Conservation (phyloP, 2,113 vertebrate genomes). For the Atherinomorus stipes region DNA sequence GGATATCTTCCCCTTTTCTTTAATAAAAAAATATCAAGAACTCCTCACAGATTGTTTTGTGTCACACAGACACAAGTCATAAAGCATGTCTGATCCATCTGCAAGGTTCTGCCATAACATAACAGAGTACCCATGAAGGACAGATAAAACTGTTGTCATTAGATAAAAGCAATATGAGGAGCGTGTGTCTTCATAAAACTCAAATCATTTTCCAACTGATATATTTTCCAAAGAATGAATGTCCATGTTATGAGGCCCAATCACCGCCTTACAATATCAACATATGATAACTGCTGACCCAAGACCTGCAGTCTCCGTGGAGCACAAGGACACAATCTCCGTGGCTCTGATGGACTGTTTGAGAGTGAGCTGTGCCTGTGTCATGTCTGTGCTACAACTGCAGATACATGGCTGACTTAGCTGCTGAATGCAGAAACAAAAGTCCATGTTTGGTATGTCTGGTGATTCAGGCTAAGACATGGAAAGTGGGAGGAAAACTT, state of each 20-base stretch:
- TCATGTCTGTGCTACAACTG: conserved; percentile 13
- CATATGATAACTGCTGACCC: neutral
- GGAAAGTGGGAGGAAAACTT: conserved; percentile 19
- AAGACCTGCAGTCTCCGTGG: too few relatives aligned
- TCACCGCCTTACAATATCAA: neutral
- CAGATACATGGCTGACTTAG: conserved; percentile 32
- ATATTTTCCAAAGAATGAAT: too few relatives aligned
- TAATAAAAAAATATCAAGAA: too few relatives aligned
- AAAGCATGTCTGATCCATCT: too few relatives aligned
- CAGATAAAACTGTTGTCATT: neutral
- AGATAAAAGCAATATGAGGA: too few relatives aligned
- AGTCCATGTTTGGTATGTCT: conserved; percentile 73
- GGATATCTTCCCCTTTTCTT: too few relatives aligned
- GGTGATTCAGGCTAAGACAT: conserved; percentile 21
- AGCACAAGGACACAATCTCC: neutral
- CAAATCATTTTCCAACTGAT: too few relatives aligned
- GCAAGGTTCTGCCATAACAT: too few relatives aligned
- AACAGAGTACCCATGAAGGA: neutral
- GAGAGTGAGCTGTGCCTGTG: neutral
- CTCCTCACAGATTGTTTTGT: too few relatives aligned
- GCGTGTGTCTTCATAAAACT: too few relatives aligned
- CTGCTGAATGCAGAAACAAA: conserved; percentile 31
- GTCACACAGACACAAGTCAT: too few relatives aligned
- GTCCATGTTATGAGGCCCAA: too few relatives aligned
- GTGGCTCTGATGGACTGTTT: neutral